A percentile compares a stretch with the other conserved stretches of the same genome.
These are phyloP conservation scores for Sebastes oblongus DNA, from an alignment of 2,797 vertebrate genomes.

Conservation along the genomic window DNA sequence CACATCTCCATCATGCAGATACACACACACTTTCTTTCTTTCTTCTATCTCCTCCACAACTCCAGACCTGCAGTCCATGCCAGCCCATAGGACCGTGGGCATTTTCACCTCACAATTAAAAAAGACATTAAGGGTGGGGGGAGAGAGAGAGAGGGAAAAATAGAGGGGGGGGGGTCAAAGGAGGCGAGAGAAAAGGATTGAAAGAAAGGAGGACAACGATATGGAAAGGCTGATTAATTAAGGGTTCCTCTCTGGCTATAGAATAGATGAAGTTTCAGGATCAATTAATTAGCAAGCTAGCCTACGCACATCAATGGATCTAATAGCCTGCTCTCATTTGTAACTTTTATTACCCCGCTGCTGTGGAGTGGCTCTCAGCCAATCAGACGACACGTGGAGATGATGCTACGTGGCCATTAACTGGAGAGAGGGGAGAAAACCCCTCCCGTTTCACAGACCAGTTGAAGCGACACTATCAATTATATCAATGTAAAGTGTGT, in stretches of 20 bases:
- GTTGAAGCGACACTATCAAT: constrained; percentile 62
- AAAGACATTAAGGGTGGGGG: constrained; percentile 39
- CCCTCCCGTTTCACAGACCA: constrained; percentile 20
- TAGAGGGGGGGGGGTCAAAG: neutral
- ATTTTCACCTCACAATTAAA: constrained; percentile 68
- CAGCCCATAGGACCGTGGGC: constrained; percentile 36
- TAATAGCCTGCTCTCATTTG: constrained; percentile 83
- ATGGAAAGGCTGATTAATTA: constrained; percentile 78
- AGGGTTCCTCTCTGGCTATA: constrained; percentile 76
- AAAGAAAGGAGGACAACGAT: constrained; percentile 53
- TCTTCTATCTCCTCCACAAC: constrained; percentile 33
- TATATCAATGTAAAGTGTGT: constrained; percentile 40
- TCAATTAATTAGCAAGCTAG: constrained; percentile 83
- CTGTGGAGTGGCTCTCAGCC: constrained; percentile 73
- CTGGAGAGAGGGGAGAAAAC: constrained; percentile 15
- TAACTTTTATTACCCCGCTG: constrained; percentile 82
- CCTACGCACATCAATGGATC: constrained; percentile 79
- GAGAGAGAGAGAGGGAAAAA: neutral
- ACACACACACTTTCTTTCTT: constrained; percentile 22
- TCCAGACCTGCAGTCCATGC: constrained; percentile 29
- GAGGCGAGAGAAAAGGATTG: constrained; percentile 14
- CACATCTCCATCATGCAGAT: constrained; percentile 41
- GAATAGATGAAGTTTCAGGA: constrained; percentile 84
- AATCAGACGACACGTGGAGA: constrained; percentile 65
- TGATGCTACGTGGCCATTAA: constrained; percentile 64